Evolutionary conservation across 2,888 invertebrate genomes (phyloP).

Genomic region (Neria commutata): DNA sequence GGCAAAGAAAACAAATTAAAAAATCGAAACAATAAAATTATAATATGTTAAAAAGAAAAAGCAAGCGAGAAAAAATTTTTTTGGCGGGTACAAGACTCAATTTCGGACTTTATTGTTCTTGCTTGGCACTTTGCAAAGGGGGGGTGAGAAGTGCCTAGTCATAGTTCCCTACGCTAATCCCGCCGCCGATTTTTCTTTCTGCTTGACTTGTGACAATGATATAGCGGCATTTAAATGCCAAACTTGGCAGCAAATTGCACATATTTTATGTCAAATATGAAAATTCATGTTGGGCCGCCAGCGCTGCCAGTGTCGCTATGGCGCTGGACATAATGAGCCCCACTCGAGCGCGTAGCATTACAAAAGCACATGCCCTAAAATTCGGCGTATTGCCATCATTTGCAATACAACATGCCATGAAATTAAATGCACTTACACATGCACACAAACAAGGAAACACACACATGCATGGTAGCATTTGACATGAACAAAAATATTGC

Average conservation of each 20-base stretch:
- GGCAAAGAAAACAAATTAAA: too few species aligned
- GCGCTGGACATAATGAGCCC: conserved; percentile 8
- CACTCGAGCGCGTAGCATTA: background rate
- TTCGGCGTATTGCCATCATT: conserved; percentile 19
- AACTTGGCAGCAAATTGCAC: conserved; percentile 53
- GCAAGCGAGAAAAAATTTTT: too few species aligned
- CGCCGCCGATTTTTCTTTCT: background rate
- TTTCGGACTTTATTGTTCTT: too few species aligned
- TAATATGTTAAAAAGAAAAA: too few species aligned
- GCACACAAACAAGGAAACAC: background rate
- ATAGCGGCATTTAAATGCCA: conserved; percentile 59
- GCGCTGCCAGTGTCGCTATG: background rate
- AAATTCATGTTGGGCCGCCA: conserved; percentile 17
- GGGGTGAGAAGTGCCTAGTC: too few species aligned
- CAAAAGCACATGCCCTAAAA: conserved; percentile 5
- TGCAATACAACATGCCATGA: background rate
- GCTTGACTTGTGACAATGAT: conserved; percentile 49
- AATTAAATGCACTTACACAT: background rate
- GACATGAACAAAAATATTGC: too few species aligned
- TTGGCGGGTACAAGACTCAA: too few species aligned
- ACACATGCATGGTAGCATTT: too few species aligned
- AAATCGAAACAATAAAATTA: too few species aligned
- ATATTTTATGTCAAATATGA: conserved; percentile 46
- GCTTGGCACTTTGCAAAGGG: too few species aligned
- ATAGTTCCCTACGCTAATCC: too few species aligned